These are phyloP conservation scores for Styela clava DNA, from an alignment of 23 tunicate genomes.

Conservation along the genomic window DNA sequence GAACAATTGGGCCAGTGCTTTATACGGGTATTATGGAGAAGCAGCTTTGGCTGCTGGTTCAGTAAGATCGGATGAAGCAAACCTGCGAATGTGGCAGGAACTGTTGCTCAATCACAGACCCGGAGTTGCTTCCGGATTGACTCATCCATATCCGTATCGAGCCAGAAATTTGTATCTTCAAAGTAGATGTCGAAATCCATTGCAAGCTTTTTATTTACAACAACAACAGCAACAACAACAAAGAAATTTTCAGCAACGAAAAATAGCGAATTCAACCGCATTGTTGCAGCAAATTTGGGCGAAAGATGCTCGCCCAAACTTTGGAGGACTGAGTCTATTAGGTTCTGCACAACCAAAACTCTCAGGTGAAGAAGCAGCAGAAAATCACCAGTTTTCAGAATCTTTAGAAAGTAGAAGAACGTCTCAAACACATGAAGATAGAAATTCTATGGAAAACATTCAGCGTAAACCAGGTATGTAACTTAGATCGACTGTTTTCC, in stretches of 20 bases:
- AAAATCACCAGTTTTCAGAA: background rate
- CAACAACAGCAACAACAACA: slow-evolving; percentile 27
- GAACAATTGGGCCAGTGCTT: slow-evolving; percentile 10
- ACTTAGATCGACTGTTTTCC: too few relatives aligned
- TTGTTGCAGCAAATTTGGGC: slow-evolving; percentile 25
- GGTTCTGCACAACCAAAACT: background rate
- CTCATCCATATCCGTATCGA: slow-evolving; percentile 12
- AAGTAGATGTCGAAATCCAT: slow-evolving; percentile 13
- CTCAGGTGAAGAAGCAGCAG: background rate
- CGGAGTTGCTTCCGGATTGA: background rate
- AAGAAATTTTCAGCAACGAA: slow-evolving; percentile 13
- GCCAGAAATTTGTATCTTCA: slow-evolving; percentile 25
- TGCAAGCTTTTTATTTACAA: slow-evolving; percentile 24
- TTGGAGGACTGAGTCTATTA: background rate
- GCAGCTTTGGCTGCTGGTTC: background rate
- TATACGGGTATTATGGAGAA: slow-evolving; percentile 28
- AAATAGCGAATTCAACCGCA: slow-evolving; percentile 15
- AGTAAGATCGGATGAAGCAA: slow-evolving; percentile 1
- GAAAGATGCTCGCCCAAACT: background rate
- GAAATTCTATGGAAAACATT: too few relatives aligned
- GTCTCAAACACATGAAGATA: background rate
- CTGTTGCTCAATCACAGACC: slow-evolving; percentile 8
- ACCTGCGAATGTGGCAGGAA: slow-evolving; percentile 28
- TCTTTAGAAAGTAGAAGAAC: background rate
- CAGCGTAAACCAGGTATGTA: background rate